A percentile compares a stretch with the other conserved stretches of the same genome.
These are phyloP conservation scores for Andrena trimmerana DNA, from an alignment of 2,888 invertebrate species.

Conservation along the genomic window DNA sequence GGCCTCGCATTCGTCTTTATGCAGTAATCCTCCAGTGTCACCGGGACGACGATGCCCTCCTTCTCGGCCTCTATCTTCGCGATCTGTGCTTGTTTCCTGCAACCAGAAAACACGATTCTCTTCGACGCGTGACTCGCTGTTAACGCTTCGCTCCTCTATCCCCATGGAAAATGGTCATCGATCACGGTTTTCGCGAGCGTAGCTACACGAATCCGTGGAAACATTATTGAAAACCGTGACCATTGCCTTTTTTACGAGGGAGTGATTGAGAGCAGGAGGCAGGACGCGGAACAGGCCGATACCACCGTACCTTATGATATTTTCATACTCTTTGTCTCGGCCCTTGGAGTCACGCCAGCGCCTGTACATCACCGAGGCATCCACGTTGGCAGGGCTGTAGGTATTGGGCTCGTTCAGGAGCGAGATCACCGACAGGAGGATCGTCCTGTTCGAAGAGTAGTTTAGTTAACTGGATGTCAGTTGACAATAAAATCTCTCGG, in stretches of 20 bases:
- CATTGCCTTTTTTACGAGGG: neutral
- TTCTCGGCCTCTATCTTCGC: constrained; percentile 98
- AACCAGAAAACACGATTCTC: neutral
- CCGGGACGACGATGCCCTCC: constrained; percentile 98
- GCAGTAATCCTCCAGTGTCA: constrained; percentile 99
- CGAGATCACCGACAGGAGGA: constrained; percentile 98
- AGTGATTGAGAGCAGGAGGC: neutral
- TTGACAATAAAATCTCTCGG: neutral
- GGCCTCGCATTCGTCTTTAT: constrained; percentile 96
- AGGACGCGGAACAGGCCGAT: constrained; percentile 41
- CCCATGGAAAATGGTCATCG: no score
- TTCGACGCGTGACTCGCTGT: neutral
- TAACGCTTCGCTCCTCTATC: no score
- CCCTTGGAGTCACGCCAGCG: constrained; percentile 99
- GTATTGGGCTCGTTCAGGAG: constrained; percentile 99
- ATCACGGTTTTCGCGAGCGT: no score
- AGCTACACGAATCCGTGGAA: neutral
- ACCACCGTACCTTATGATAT: constrained; percentile 94
- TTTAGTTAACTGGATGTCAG: constrained; percentile 22
- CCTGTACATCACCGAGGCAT: constrained; percentile 99
- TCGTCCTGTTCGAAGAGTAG: constrained; percentile 89
- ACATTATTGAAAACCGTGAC: neutral
- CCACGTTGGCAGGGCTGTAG: constrained; percentile 99
- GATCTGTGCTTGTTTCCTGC: constrained; percentile 98
- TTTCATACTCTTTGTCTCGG: constrained; percentile 99